phyloP scores from a whole-genome alignment of 2,113 vertebrate species.

The Actinemys pallida region DNA sequence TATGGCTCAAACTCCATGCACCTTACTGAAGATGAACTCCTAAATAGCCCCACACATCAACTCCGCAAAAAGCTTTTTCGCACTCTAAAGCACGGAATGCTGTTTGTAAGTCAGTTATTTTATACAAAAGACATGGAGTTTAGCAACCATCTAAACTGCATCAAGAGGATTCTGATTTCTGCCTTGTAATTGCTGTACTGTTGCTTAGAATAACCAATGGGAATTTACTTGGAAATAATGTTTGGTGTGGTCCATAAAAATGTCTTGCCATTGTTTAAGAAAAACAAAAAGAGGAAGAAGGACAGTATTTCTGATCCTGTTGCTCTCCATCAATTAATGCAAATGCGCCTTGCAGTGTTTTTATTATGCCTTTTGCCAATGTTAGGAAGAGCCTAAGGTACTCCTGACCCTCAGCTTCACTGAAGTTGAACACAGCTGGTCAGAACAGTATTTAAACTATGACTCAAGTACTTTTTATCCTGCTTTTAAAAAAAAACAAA shows the following conservation, averaged over 20 bases:
- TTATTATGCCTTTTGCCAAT: conserved; percentile 57
- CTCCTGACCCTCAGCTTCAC: conserved; percentile 34
- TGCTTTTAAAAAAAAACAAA: conserved; percentile 55
- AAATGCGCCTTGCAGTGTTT: conserved; percentile 32
- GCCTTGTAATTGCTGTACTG: conserved; percentile 48
- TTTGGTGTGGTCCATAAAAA: conserved; percentile 34
- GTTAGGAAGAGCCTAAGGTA: conserved; percentile 42
- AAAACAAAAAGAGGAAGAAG: conserved; percentile 27
- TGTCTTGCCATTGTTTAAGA: conserved; percentile 39
- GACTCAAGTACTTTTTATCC: conserved; percentile 54
- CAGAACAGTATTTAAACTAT: conserved; percentile 55
- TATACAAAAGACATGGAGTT: conserved; percentile 16
- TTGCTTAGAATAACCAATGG: conserved; percentile 36
- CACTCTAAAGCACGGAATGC: conserved; percentile 25
- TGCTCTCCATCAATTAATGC: not conserved
- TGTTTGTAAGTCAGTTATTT: conserved; percentile 52
- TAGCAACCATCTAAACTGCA: conserved; percentile 24
- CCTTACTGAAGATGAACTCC: not conserved
- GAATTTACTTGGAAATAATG: conserved; percentile 20
- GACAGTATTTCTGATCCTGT: conserved; percentile 29
- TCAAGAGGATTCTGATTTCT: conserved; percentile 60
- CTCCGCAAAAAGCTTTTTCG: conserved; percentile 49
- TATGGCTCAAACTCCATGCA: not conserved
- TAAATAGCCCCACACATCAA: conserved; percentile 39
- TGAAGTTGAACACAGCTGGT: conserved; percentile 38